Evolutionary conservation across 2,888 invertebrate species (phyloP).

Genomic region (Gastracanthus pulcherrimus): DNA sequence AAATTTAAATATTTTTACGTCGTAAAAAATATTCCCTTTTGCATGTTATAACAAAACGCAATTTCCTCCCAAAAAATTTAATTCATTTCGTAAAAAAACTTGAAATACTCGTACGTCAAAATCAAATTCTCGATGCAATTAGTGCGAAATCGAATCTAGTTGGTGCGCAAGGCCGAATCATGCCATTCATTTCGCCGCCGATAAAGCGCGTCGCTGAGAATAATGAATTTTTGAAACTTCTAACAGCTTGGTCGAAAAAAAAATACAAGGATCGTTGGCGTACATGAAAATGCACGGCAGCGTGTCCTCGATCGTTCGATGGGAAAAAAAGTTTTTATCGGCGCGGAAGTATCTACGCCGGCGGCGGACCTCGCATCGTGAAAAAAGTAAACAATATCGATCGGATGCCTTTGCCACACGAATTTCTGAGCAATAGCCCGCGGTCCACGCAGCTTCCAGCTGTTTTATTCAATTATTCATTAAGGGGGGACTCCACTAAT

Average conservation of each 20-base stretch:
- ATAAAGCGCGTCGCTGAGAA: background rate
- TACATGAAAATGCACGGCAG: background rate
- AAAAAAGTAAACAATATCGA: background rate
- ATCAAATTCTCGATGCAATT: background rate
- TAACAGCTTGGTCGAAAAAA: background rate
- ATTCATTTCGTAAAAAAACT: no score
- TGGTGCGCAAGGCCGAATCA: background rate
- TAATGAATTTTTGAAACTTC: slow-evolving; percentile 1
- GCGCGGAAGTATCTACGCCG: background rate
- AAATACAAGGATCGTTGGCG: background rate
- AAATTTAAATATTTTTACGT: no score
- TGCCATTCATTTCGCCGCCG: background rate
- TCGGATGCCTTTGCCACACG: background rate
- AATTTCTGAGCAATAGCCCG: background rate
- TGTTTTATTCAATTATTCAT: background rate
- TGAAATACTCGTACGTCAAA: no score
- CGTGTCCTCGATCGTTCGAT: background rate
- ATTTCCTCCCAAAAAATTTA: no score
- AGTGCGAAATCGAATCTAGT: background rate
- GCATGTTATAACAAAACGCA: no score
- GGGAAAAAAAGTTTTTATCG: background rate
- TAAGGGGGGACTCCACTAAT: no score
- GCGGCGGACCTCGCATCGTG: background rate
- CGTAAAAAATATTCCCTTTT: no score
- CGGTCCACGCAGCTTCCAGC: no score